Conservation (phyloP, 92 coral and sea anemone genomes). For the Metridium senile region DNA sequence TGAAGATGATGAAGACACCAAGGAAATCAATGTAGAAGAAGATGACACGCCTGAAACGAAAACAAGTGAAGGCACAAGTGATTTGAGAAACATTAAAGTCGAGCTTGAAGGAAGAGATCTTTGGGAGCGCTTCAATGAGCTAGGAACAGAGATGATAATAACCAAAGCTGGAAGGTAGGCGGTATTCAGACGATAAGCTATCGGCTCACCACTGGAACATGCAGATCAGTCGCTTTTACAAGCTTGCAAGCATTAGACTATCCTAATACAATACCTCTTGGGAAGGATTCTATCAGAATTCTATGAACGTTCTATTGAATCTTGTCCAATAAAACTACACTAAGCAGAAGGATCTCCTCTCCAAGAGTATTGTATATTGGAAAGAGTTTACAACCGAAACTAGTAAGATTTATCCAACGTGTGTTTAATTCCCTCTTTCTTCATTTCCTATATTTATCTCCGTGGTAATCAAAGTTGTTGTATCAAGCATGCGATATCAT, state of each 20-base stretch:
- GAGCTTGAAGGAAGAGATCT: conserved; percentile 86
- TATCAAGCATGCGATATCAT: not conserved
- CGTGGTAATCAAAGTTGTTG: not conserved
- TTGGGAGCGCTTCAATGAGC: conserved; percentile 90
- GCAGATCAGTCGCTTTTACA: too few relatives aligned
- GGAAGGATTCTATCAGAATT: too few relatives aligned
- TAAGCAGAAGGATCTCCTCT: too few relatives aligned
- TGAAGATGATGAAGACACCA: conserved; percentile 54
- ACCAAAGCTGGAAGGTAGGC: conserved; percentile 98
- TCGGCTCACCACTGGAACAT: too few relatives aligned
- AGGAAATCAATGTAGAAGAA: conserved; percentile 46
- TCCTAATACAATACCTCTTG: too few relatives aligned
- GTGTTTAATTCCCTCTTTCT: not conserved
- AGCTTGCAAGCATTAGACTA: too few relatives aligned
- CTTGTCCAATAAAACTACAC: too few relatives aligned
- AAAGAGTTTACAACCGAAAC: too few relatives aligned
- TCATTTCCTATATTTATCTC: not conserved
- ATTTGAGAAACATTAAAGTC: conserved; percentile 67
- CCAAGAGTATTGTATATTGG: too few relatives aligned
- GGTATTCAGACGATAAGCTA: not conserved
- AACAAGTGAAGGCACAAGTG: conserved; percentile 42
- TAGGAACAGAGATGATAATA: conserved; percentile 97
- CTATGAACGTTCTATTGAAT: too few relatives aligned
- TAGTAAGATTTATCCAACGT: too few relatives aligned
- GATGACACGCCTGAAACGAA: conserved; percentile 37